Evolutionary conservation across 2,888 invertebrate genomes (phyloP).

Genomic region (Ormyrus rosae): DNA sequence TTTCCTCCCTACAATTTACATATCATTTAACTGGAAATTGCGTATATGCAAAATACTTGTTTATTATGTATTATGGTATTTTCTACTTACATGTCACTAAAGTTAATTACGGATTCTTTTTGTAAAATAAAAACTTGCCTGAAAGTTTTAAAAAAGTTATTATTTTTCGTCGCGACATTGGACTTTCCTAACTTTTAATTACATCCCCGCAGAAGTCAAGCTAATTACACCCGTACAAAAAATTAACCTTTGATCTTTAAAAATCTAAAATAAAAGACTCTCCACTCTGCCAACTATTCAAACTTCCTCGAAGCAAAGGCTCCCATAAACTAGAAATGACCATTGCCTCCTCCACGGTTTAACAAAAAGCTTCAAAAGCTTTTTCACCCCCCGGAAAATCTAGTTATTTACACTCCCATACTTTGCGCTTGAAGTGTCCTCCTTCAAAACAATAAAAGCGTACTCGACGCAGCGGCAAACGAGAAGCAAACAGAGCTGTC

Average conservation of each 20-base stretch:
- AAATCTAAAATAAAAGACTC: not conserved
- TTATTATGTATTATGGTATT: not conserved
- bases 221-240: constrained; percentile 16
- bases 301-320: not conserved
- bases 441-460: not conserved
- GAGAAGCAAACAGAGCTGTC: not conserved
- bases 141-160: not conserved
- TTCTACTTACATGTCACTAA: not conserved
- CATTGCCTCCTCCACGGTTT: not conserved
- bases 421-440: not conserved
- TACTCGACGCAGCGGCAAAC: not conserved
- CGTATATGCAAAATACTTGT: not conserved
- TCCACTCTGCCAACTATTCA: too few species aligned
- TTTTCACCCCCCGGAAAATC: not conserved
- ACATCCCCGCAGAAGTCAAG: not conserved
- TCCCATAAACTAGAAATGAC: not conserved
- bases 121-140: constrained; percentile 2
- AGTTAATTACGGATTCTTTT: constrained; percentile 3
- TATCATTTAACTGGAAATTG: not conserved
- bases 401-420: not conserved
- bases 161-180: constrained; percentile 1
- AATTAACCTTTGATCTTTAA: constrained; percentile 10
- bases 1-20: too few species aligned
- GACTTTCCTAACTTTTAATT: constrained; percentile 29
- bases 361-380: not conserved